Percentiles rank a stretch among this genome's conserved stretches.
Conservation (phyloP, 2,113 vertebrate species). For the Carassius auratus region DNA sequence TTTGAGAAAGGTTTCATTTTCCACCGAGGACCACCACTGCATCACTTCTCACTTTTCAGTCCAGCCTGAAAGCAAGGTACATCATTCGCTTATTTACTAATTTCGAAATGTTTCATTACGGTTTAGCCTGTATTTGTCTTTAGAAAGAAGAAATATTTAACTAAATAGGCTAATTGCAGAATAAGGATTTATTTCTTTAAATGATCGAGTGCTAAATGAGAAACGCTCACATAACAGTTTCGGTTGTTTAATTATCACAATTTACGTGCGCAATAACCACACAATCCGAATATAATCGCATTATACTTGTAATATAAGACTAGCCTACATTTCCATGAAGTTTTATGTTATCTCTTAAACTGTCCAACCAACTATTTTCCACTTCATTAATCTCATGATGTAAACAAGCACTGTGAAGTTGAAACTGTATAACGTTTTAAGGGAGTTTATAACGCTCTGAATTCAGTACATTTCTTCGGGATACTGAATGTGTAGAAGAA, state of each 20-base stretch:
- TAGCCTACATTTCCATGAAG: neutral
- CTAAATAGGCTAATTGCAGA: neutral
- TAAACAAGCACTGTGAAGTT: neutral
- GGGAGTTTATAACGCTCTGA: neutral
- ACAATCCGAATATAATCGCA: neutral
- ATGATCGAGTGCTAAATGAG: neutral
- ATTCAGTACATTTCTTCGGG: neutral
- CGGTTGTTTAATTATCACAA: neutral
- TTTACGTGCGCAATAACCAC: neutral
- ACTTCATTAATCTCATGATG: neutral
- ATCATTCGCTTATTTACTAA: neutral
- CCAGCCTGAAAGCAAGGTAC: neutral
- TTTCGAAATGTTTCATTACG: neutral
- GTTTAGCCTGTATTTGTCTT: neutral
- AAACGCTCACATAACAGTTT: neutral
- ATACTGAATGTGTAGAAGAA: neutral
- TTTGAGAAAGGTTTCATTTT: constrained; percentile 7
- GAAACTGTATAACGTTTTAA: neutral
- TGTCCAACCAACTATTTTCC: neutral
- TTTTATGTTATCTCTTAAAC: neutral
- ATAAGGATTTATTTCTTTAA: neutral
- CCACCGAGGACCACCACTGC: neutral
- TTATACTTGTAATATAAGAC: neutral
- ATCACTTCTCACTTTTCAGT: neutral
- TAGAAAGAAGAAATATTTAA: neutral